phyloP scores from a whole-genome alignment of 2,888 invertebrate species.

The Chrysomela aeneicollis region DNA sequence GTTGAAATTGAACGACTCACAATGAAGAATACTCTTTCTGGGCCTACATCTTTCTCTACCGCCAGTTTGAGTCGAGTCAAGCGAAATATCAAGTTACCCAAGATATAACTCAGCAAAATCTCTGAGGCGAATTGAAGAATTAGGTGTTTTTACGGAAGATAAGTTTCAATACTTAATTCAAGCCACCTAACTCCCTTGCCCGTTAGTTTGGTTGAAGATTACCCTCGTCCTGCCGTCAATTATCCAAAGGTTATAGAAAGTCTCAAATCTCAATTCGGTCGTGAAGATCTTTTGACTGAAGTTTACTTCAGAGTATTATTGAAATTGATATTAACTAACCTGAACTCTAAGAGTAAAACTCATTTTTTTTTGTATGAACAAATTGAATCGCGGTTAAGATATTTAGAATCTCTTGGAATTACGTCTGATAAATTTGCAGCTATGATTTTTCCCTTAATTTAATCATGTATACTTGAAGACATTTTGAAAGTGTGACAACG shows the following conservation, averaged over 20 bases:
- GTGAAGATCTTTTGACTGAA: constrained; percentile 18
- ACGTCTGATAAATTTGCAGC: constrained; percentile 8
- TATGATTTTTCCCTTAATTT: constrained; percentile 9
- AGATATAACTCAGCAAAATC: constrained; percentile 2
- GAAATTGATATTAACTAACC: background rate
- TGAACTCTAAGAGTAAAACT: too few species aligned
- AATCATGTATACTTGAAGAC: background rate
- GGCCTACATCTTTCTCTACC: background rate
- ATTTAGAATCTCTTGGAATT: too few species aligned
- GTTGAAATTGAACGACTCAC: background rate
- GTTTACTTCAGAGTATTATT: constrained; percentile 2
- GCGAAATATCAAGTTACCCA: background rate
- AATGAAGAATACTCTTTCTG: background rate
- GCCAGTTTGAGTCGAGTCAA: background rate
- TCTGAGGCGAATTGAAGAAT: background rate
- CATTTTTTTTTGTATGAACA: background rate
- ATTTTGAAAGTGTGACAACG: background rate
- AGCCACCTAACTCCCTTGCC: constrained; percentile 10
- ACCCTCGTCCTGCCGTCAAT: constrained; percentile 18
- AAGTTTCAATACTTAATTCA: constrained; percentile 6
- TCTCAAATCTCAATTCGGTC: constrained; percentile 22
- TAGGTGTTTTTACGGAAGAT: background rate
- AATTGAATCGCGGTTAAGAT: background rate
- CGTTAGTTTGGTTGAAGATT: constrained; percentile 16
- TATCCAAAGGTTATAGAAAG: constrained; percentile 22